A percentile compares a stretch with the other conserved stretches of the same genome.
Conservation (phyloP, 2,888 invertebrate genomes). For the Dolichomitus sp. region DNA sequence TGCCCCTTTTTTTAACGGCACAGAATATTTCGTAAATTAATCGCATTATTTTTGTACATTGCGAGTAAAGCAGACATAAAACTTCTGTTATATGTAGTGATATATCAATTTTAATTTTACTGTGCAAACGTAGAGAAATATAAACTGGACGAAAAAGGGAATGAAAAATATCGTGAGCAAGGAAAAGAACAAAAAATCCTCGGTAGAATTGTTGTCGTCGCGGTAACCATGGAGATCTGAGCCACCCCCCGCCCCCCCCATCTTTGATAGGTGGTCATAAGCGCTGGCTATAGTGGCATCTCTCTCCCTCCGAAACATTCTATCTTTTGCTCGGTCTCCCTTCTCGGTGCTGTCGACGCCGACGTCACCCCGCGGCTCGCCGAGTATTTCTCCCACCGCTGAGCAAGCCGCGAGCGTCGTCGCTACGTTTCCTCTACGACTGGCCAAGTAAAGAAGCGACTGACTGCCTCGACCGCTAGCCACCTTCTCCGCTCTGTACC, state of each 20-base stretch:
- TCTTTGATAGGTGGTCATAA: conserved; percentile 82
- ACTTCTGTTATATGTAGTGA: too few species aligned
- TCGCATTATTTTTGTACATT: too few species aligned
- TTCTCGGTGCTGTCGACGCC: conserved; percentile 23
- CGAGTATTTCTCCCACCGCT: conserved; percentile 33
- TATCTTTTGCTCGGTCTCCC: conserved; percentile 33
- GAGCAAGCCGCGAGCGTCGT: conserved; percentile 12
- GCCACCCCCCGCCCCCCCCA: conserved; percentile 62
- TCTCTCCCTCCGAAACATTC: conserved; percentile 6
- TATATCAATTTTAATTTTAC: too few species aligned
- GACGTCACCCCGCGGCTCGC: conserved; percentile 26
- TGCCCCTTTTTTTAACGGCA: too few species aligned
- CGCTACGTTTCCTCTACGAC: conserved; percentile 78
- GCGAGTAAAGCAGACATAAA: too few species aligned
- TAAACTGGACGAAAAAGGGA: conserved; percentile 11
- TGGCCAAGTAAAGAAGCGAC: conserved; percentile 81
- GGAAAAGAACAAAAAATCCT: conserved; percentile 77
- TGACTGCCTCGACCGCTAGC: conserved; percentile 68
- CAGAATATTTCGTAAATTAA: too few species aligned
- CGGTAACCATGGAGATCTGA: conserved; percentile 83
- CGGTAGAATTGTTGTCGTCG: conserved; percentile 84
- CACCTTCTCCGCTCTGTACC: conserved; percentile 60
- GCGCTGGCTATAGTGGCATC: conserved; percentile 66
- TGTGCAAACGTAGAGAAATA: neutral
- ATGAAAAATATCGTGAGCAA: conserved; percentile 45